Conservation (phyloP, 2,888 invertebrate genomes). For the Tribolium freemani region DNA sequence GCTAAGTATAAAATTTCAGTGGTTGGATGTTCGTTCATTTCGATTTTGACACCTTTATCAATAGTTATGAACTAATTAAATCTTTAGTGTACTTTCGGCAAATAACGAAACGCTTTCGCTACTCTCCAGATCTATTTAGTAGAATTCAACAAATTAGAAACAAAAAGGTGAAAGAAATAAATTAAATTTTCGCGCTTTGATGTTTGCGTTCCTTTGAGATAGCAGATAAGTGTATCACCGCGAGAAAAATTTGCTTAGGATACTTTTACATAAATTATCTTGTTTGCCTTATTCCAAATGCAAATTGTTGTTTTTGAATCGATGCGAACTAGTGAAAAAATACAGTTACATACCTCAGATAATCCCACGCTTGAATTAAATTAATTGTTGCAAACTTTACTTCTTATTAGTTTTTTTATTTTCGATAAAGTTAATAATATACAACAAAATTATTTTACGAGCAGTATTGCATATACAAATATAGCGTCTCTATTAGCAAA, state of each 20-base stretch:
- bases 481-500: no score
- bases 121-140: constrained; percentile 28
- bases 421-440: no score
- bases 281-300: constrained; percentile 24
- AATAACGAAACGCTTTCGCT: constrained; percentile 24
- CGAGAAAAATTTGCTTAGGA: constrained; percentile 38
- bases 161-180: constrained; percentile 45
- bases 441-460: no score
- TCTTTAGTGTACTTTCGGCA: background rate
- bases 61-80: background rate
- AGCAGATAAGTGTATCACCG: constrained; percentile 37
- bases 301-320: constrained; percentile 14
- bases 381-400: no score
- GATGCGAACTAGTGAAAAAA: no score
- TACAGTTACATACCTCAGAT: no score
- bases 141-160: constrained; percentile 41
- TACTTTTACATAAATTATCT: constrained; percentile 39
- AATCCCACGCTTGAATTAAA: no score
- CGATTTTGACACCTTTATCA: background rate
- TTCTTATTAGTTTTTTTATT: no score
- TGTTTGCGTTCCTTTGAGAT: constrained; percentile 41
- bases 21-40: background rate
- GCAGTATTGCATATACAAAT: no score
- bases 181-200: constrained; percentile 41
- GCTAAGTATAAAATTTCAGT: background rate